Evolutionary conservation across 2,888 invertebrate species (phyloP).

Genomic region (Dryobota labecula): DNA sequence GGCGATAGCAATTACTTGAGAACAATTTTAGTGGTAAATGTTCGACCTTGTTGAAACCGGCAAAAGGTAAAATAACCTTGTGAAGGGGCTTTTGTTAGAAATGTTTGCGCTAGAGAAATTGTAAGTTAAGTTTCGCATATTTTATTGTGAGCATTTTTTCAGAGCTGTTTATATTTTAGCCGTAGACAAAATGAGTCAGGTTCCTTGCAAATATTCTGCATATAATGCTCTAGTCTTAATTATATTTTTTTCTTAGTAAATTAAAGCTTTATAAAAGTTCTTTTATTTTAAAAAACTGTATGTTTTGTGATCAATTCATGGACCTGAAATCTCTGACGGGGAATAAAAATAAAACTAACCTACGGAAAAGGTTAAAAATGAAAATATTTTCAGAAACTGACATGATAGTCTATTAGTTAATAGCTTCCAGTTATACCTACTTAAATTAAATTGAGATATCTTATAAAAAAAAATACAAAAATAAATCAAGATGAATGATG

Average conservation of each 20-base stretch:
- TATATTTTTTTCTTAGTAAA: slow-evolving; percentile 14
- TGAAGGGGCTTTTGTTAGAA: slow-evolving; percentile 21
- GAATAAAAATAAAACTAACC: slow-evolving; percentile 6
- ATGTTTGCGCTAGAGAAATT: slow-evolving; percentile 9
- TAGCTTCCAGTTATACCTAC: slow-evolving; percentile 13
- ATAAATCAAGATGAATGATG: slow-evolving; percentile 5
- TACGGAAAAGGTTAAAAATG: neutral
- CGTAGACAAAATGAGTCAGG: slow-evolving; percentile 22
- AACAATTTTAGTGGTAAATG: slow-evolving; percentile 44
- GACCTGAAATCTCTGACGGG: slow-evolving; percentile 12
- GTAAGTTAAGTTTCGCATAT: slow-evolving; percentile 7
- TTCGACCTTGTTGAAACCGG: slow-evolving; percentile 56
- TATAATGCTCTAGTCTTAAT: slow-evolving; percentile 44
- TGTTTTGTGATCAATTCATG: slow-evolving; percentile 6
- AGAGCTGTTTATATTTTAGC: slow-evolving; percentile 27
- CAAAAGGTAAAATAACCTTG: slow-evolving; percentile 38
- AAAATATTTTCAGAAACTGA: slow-evolving; percentile 7
- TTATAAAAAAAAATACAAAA: slow-evolving; percentile 5
- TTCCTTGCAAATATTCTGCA: slow-evolving; percentile 46
- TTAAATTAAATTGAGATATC: slow-evolving; percentile 9
- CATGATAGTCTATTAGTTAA: slow-evolving; percentile 8
- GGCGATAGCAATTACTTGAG: slow-evolving; percentile 38
- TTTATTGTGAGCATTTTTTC: slow-evolving; percentile 2
- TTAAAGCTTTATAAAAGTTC: slow-evolving; percentile 31
- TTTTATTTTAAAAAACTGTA: slow-evolving; percentile 4